phyloP scores from a whole-genome alignment of 2,888 invertebrate genomes.

The Stenoptilia bipunctidactyla region DNA sequence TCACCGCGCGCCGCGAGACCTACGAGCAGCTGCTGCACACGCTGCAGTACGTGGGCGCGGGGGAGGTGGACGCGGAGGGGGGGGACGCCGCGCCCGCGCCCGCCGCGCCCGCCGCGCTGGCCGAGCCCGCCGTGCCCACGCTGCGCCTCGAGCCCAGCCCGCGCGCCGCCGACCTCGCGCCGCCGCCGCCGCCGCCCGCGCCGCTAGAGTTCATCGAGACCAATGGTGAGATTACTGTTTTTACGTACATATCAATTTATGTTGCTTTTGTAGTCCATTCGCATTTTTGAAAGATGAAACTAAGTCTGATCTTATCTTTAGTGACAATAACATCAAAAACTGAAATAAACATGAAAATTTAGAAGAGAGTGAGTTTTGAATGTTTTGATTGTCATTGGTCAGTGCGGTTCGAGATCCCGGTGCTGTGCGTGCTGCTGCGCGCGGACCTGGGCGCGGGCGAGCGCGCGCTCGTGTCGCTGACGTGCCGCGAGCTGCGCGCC shows the following conservation, averaged over 20 bases:
- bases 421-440: constrained; percentile 81
- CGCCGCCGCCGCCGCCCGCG: constrained; percentile 23
- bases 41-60: constrained; percentile 35
- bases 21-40: constrained; percentile 92
- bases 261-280: too few relatives aligned
- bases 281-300: too few relatives aligned
- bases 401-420: constrained; percentile 81
- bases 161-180: constrained; percentile 64
- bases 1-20: constrained; percentile 87
- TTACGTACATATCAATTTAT: too few relatives aligned
- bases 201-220: neutral
- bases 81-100: constrained; percentile 13
- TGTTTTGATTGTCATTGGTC: too few relatives aligned
- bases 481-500: constrained; percentile 85
- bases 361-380: too few relatives aligned
- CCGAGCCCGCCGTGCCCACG: constrained; percentile 45
- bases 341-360: too few relatives aligned
- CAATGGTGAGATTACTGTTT: too few relatives aligned
- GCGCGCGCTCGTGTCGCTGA: constrained; percentile 86
- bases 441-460: constrained; percentile 78
- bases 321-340: too few relatives aligned
- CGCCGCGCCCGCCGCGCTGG: constrained; percentile 11
- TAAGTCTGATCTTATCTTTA: too few relatives aligned
- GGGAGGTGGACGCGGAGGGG: constrained; percentile 17
- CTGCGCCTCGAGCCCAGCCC: constrained; percentile 75